These are phyloP conservation scores for Peromyscus maniculatus DNA, from an alignment of 2,113 vertebrate species.

Conservation along the genomic window DNA sequence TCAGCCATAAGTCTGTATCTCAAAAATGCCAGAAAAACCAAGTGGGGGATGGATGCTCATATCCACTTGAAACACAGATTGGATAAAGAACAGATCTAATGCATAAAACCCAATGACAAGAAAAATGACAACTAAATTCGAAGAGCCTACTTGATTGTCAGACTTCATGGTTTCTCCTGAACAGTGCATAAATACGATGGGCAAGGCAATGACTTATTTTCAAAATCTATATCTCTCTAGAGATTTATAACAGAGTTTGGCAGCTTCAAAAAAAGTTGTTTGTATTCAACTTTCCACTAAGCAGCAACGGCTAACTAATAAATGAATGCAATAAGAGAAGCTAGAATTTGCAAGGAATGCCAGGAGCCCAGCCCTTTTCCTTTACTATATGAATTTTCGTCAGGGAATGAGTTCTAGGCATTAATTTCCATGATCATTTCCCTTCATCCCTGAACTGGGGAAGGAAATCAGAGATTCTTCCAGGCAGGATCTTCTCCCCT, in stretches of 20 bases:
- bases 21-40: neutral
- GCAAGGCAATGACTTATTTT: neutral
- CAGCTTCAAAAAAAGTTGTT: slow-evolving; percentile 54
- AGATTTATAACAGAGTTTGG: slow-evolving; percentile 7
- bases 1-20: neutral
- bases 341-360: slow-evolving; percentile 16
- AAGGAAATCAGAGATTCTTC: neutral
- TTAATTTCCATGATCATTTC: slow-evolving; percentile 64
- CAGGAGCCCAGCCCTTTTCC: neutral
- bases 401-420: slow-evolving; percentile 25
- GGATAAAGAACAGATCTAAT: neutral
- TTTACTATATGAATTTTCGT: slow-evolving; percentile 49
- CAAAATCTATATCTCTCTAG: slow-evolving; percentile 8
- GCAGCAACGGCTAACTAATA: neutral
- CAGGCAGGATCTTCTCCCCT: neutral
- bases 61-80: neutral
- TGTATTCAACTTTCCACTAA: slow-evolving; percentile 19
- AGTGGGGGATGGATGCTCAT: neutral
- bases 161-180: neutral
- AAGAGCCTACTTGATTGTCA: neutral
- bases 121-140: neutral
- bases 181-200: neutral
- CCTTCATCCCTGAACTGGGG: neutral
- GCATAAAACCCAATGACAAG: neutral
- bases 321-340: neutral